Evolutionary conservation across 35 echinoderm and acorn worm genomes (phyloP).

Genomic region (Anneissia japonica): DNA sequence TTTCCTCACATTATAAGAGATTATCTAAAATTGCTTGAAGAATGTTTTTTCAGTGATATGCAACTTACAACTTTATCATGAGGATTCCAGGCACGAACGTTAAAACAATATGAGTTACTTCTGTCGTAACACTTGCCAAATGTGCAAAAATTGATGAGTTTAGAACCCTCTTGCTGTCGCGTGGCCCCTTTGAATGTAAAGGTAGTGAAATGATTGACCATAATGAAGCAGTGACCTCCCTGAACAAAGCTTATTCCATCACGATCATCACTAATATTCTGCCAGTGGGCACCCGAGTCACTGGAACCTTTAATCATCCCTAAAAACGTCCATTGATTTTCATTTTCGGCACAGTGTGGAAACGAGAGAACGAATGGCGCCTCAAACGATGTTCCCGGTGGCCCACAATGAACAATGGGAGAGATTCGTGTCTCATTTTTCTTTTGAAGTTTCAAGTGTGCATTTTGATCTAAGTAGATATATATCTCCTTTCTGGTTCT

Average conservation of each 20-base stretch:
- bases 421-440: background rate
- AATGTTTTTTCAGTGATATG: too few relatives aligned
- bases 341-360: slow-evolving; percentile 13
- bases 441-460: too few relatives aligned
- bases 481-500: background rate
- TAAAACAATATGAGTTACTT: too few relatives aligned
- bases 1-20: too few relatives aligned
- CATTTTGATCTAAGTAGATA: background rate
- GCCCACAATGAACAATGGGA: slow-evolving; percentile 17
- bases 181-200: background rate
- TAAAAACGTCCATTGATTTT: background rate
- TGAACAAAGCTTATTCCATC: background rate
- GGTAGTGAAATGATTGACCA: slow-evolving; percentile 1
- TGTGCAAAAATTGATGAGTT: too few relatives aligned
- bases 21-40: too few relatives aligned
- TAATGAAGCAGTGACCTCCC: background rate
- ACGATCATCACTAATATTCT: background rate
- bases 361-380: background rate
- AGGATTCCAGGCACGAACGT: too few relatives aligned
- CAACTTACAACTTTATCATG: too few relatives aligned
- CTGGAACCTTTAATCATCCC: background rate
- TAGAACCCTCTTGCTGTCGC: background rate
- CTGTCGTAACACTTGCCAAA: too few relatives aligned
- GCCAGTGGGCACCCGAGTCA: background rate
- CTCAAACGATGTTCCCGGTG: background rate